phyloP scores from a whole-genome alignment of 2,113 vertebrate genomes.

The Dipodomys merriami region DNA sequence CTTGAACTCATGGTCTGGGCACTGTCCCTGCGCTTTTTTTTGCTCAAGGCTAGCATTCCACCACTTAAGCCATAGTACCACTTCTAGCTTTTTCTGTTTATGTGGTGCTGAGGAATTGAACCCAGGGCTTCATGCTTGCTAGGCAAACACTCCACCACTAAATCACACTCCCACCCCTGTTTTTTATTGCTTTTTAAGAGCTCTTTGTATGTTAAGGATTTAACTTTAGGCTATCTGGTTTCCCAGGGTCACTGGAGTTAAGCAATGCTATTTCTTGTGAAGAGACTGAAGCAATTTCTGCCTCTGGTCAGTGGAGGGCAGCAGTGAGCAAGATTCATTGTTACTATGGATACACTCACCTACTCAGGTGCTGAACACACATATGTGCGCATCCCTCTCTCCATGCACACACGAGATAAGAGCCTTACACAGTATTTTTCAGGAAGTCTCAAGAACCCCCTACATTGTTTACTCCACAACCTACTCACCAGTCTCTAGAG shows the following conservation, averaged over 20 bases:
- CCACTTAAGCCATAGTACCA: too few species aligned
- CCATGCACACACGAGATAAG: too few species aligned
- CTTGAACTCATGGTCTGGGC: too few species aligned
- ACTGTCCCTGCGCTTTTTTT: too few species aligned
- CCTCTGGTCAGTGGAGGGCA: conserved; percentile 75
- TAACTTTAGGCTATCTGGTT: conserved; percentile 14
- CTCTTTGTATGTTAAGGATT: conserved; percentile 67
- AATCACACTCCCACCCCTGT: not conserved
- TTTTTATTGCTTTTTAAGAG: conserved; percentile 61
- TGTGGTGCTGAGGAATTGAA: too few species aligned
- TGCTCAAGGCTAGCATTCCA: too few species aligned
- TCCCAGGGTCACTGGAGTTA: not conserved
- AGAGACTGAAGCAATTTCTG: conserved; percentile 60
- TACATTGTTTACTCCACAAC: not conserved
- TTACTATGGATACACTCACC: not conserved
- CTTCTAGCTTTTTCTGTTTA: too few species aligned
- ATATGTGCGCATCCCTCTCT: too few species aligned
- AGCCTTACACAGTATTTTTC: too few species aligned
- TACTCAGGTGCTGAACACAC: not conserved
- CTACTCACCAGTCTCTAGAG: not conserved
- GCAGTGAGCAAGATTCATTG: conserved; percentile 71
- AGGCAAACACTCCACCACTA: too few species aligned
- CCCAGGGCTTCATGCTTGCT: too few species aligned
- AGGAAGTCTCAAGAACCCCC: not conserved
- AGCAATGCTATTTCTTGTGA: not conserved